Conservation (phyloP, 2,888 invertebrate genomes). For the Nephrotoma appendiculata region DNA sequence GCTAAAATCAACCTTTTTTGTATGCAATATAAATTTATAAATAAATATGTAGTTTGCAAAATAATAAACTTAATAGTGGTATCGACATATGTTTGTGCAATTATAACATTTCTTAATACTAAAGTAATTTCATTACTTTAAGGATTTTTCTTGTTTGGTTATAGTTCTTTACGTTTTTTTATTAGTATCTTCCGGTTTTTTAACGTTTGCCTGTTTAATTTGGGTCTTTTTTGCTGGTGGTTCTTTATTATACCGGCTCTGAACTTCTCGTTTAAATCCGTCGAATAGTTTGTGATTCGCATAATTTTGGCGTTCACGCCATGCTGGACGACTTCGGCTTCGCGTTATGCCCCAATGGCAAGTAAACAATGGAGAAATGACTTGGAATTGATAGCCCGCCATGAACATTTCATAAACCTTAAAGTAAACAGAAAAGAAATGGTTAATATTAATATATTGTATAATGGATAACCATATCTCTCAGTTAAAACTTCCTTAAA, state of each 20-base stretch:
- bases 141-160: neutral
- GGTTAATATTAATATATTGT: neutral
- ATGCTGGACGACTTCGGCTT: slow-evolving; percentile 60
- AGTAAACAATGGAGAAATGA: slow-evolving; percentile 76
- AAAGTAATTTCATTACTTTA: neutral
- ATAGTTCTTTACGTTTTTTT: neutral
- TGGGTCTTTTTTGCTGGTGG: slow-evolving; percentile 38
- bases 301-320: slow-evolving; percentile 78
- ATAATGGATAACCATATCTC: neutral
- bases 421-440: neutral
- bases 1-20: too few relatives aligned
- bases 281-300: slow-evolving; percentile 70
- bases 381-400: slow-evolving; percentile 75
- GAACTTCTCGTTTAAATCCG: slow-evolving; percentile 67
- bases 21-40: too few relatives aligned
- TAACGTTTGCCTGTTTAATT: slow-evolving; percentile 8
- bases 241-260: slow-evolving; percentile 58
- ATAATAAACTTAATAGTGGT: neutral
- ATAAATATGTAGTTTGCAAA: neutral
- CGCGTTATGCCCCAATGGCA: slow-evolving; percentile 82
- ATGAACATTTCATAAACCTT: slow-evolving; percentile 89
- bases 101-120: neutral
- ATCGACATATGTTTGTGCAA: neutral
- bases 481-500: neutral
- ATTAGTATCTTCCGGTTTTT: neutral